These are phyloP conservation scores for Pollachius pollachius DNA, from an alignment of 2,113 vertebrate species.

Conservation along the genomic window DNA sequence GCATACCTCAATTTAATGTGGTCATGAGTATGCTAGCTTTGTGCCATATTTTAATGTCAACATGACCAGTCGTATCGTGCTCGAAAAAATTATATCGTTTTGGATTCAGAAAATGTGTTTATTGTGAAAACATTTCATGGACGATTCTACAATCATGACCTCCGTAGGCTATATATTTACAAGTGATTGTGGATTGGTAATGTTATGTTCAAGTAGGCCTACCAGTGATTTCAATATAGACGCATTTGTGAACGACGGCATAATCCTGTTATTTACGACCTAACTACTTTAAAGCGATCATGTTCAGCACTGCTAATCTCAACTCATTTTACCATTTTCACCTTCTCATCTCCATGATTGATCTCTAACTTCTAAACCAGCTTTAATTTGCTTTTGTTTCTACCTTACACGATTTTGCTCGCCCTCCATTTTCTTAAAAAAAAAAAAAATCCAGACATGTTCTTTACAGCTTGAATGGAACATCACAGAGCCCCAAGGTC, in stretches of 20 bases:
- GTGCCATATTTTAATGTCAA: not conserved
- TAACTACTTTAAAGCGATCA: slow-evolving; percentile 9
- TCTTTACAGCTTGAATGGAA: not conserved
- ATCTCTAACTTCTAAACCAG: too few relatives aligned
- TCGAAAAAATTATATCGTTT: slow-evolving; percentile 48
- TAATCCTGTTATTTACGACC: slow-evolving; percentile 17
- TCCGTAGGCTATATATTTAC: slow-evolving; percentile 54
- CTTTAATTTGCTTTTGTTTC: too few relatives aligned
- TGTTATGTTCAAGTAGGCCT: slow-evolving; percentile 8
- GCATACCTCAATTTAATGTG: slow-evolving; percentile 35
- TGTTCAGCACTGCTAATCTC: slow-evolving; percentile 19
- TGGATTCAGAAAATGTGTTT: slow-evolving; percentile 25
- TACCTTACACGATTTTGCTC: too few relatives aligned
- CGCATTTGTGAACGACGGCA: slow-evolving; percentile 22
- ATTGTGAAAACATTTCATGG: slow-evolving; percentile 40
- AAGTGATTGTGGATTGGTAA: slow-evolving; percentile 23
- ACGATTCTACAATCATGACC: slow-evolving; percentile 38
- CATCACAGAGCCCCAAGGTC: slow-evolving; percentile 80
- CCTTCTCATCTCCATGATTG: slow-evolving; percentile 7
- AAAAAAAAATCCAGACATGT: not conserved
- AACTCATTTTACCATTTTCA: slow-evolving; percentile 17
- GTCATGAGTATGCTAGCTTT: slow-evolving; percentile 21
- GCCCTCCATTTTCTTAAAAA: not conserved
- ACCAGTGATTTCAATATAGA: slow-evolving; percentile 32
- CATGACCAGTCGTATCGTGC: slow-evolving; percentile 22